Conservation (phyloP, 37 sponge, comb jelly and placozoan species). For the Lycopodina hypogea region DNA sequence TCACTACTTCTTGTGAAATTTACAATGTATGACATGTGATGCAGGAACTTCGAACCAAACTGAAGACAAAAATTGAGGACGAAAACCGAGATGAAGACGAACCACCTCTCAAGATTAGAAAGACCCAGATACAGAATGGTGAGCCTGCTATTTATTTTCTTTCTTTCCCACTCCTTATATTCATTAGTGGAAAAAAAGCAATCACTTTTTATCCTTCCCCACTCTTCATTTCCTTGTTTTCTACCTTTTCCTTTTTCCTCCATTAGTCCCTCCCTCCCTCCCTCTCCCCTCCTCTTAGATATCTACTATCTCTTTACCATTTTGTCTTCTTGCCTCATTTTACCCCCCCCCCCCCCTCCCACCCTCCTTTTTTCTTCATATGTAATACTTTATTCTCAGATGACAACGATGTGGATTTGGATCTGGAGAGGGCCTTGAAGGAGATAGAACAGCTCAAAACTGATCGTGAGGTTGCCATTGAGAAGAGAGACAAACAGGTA, state of each 20-base stretch:
- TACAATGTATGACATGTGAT: background rate
- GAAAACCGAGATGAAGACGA: background rate
- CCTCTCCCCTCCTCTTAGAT: no score
- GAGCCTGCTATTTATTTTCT: background rate
- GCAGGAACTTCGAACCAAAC: background rate
- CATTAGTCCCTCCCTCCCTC: no score
- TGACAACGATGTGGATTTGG: background rate
- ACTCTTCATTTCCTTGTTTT: no score
- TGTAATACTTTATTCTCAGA: no score
- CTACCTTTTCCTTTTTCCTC: no score
- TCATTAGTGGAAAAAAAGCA: no score
- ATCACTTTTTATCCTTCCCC: background rate
- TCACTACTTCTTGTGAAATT: background rate
- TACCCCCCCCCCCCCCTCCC: no score
- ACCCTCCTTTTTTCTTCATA: no score
- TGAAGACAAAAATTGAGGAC: background rate
- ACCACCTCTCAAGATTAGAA: slow-evolving; percentile 3
- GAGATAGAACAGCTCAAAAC: slow-evolving; percentile 56
- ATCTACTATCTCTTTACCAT: no score
- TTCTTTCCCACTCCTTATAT: background rate
- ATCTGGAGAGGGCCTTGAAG: slow-evolving; percentile 17
- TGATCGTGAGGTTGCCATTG: slow-evolving; percentile 48
- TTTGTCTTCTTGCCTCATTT: no score
- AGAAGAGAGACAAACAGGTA: slow-evolving; percentile 59
- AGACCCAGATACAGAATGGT: background rate